Conservation (phyloP, 2,797 vertebrate genomes). For the Pitangus sulphuratus region DNA sequence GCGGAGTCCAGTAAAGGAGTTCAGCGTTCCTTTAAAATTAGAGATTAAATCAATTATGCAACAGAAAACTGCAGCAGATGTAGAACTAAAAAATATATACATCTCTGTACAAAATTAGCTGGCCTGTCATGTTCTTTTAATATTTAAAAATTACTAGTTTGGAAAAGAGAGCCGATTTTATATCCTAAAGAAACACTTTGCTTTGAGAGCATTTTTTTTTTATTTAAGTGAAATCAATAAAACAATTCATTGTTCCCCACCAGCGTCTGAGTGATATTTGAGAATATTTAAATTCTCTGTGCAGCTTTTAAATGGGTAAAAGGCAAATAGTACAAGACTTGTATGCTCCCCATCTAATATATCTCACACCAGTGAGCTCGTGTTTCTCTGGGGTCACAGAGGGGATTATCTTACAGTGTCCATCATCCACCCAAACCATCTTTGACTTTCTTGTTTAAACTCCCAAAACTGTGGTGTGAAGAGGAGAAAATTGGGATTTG, state of each 20-base stretch:
- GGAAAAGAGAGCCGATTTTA: not conserved
- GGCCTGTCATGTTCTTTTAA: slow-evolving; percentile 62
- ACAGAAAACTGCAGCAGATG: slow-evolving; percentile 78
- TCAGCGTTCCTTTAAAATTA: slow-evolving; percentile 80
- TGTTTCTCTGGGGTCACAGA: not conserved
- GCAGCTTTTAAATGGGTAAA: not conserved
- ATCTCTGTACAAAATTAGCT: slow-evolving; percentile 77
- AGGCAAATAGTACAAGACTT: not conserved
- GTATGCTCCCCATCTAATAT: not conserved
- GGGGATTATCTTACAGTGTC: not conserved
- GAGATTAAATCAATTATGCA: slow-evolving; percentile 86
- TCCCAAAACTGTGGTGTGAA: not conserved
- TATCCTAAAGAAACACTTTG: slow-evolving; percentile 38
- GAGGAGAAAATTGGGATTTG: not conserved
- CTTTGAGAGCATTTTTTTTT: not conserved
- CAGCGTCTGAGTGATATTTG: not conserved
- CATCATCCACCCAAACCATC: rapidly evolving
- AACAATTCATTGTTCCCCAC: not conserved
- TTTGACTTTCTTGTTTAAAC: not conserved
- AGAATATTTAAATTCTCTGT: not conserved
- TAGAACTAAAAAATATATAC: slow-evolving; percentile 59
- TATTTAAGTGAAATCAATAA: not conserved
- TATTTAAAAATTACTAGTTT: slow-evolving; percentile 65
- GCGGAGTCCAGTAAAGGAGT: slow-evolving; percentile 77
- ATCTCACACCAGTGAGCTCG: not conserved